phyloP scores from a whole-genome alignment of 2,113 vertebrate genomes.

The Micromys minutus region DNA sequence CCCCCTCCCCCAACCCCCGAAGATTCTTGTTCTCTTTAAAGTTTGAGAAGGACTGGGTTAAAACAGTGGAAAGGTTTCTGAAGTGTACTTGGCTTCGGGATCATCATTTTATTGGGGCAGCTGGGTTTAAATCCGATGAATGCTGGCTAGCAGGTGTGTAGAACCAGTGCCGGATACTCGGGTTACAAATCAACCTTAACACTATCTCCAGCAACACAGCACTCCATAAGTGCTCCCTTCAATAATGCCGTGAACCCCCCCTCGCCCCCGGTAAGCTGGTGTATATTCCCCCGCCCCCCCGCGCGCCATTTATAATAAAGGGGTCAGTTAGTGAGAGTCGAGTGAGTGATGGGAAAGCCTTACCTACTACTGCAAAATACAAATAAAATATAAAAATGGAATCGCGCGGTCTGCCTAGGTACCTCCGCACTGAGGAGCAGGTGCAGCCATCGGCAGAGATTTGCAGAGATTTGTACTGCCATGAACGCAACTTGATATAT shows the following conservation, averaged over 20 bases:
- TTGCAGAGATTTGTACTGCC: background rate
- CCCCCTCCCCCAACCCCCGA: rapidly evolving
- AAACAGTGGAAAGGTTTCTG: background rate
- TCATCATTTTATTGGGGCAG: background rate
- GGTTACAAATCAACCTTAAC: background rate
- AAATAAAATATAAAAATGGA: background rate
- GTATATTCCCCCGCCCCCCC: background rate
- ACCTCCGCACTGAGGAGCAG: background rate
- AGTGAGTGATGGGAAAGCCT: background rate
- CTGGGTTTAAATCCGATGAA: slow-evolving; percentile 10
- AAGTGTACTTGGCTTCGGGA: background rate
- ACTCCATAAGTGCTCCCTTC: slow-evolving; percentile 28
- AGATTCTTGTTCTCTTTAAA: background rate
- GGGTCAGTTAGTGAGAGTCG: background rate
- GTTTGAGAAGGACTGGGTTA: background rate
- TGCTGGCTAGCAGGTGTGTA: background rate
- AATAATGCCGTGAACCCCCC: slow-evolving; percentile 36
- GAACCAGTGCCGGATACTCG: background rate
- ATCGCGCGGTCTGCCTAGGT: background rate
- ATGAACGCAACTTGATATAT: background rate
- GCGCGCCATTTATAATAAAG: slow-evolving; percentile 11
- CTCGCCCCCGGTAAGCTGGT: background rate
- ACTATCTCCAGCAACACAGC: background rate
- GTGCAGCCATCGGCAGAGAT: background rate
- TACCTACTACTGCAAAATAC: background rate